Base-by-base conservation (phyloP, 2,888 invertebrate genomes). In the Agriotes lineatus region DNA sequence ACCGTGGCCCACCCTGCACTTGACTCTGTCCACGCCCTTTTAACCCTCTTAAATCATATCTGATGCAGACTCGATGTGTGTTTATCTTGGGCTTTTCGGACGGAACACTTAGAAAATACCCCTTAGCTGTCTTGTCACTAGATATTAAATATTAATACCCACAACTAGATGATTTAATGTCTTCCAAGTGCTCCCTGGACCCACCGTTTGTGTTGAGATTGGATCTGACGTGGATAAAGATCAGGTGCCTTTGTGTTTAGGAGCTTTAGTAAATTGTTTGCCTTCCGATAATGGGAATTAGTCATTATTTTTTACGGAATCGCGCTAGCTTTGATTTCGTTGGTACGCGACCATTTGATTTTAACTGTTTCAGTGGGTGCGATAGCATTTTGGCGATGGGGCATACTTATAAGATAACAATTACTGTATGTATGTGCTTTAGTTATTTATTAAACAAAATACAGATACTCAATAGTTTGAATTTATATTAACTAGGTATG, bases 1-100 rank as follows among this genome's bases (percentile, higher is more conserved):
- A 70, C 70, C 67, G 66, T 42, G 62, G 68, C 71, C 72, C 74
- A 74, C 74, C 72, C 74, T 72, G 70, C 65, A 68, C 65, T 69
- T 64, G 64, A 71, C 64, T 67, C 67, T 42, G 44, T 65, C 65
- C 65, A 69, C 69, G 69, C 69, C 66, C 69, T 66, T 62, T 65
- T 62, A 70, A 70, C 69, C 69, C 69, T 62, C 69, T 66, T 70
- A 62, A 58, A 66, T 70, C 62, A 62, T 70, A 62, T 61, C 62
- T 52, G 52, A 65, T 59, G 50, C 19, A 65, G 58, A 65, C 65
- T 48, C 18, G 52, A 59, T 65, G 50, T 37, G 57, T 60, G 20
- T 60, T 60, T 60, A 45, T 60, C 45, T 60, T 45, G 18, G 44
- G 59, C 45, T 59, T 45, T 44, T 58, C 4, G 33, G 54, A 59